Base-by-base conservation (phyloP, 2,797 vertebrate genomes). In the Lepilemur ruficaudatus region DNA sequence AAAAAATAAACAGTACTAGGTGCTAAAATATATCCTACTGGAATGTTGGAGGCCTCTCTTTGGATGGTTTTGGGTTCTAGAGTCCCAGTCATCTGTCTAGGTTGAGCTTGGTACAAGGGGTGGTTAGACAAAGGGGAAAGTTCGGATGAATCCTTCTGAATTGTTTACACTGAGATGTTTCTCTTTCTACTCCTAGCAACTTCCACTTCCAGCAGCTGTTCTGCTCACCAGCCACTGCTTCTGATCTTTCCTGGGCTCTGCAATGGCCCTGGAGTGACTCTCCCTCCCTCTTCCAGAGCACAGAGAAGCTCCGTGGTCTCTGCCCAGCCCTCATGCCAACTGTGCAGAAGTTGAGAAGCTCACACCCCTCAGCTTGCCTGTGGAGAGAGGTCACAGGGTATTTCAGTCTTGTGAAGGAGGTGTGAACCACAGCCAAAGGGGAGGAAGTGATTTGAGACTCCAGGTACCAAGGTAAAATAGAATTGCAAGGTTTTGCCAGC, bases 361-460 rank as follows among this genome's bases (percentile, higher is more conserved):
- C 61, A 88, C n/a, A 73, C 2, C 32, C 35, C 7, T 72, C n/a
- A 73, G 15, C 41, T 57, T 65, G 32, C 69, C 43, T 79, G n/a
- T 59, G 38, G 25, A 75, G 75, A 86, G 81, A 97, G 17, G 41
- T 87, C 80, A 93, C 32, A 89, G 57, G 48, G 25, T 92, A 80
- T 94, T 90, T 93, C 22, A 76, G 67, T 55, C 32, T 81, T 75
- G 30, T 80, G 78, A 76, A 70, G 38, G 22, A 91, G 59, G 52
- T 80, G 59, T 76, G 88, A 97, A 69, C 72, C 46, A 75, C 35
- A 85, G 23, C n/a, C 69, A 48, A 81, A 18, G 46, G 52, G 23
- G 48, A 55, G 25, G 61, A 87, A 59, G 38, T 65, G 57, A 4
- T 69, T 43, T 46, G 30, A 87, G 57, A 95, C 14, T 73, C n/a